Percentiles rank a stretch among this genome's conserved stretches.
phyloP scores from a whole-genome alignment of 2,888 invertebrate genomes.

The Xylocampa areola region DNA sequence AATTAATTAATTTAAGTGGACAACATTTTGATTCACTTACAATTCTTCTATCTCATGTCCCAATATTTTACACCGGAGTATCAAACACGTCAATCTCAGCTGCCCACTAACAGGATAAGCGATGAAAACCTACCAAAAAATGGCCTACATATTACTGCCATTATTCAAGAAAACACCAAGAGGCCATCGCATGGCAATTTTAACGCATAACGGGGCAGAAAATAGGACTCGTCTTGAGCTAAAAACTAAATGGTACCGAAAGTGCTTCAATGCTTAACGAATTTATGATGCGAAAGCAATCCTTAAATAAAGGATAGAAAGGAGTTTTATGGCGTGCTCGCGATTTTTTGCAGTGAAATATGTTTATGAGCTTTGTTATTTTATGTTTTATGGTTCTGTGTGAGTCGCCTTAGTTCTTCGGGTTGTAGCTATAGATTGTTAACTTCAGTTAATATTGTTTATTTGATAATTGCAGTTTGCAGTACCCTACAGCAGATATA shows the following conservation, averaged over 20 bases:
- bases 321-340: conserved; percentile 67
- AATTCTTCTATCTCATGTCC: too few species aligned
- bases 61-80: not conserved
- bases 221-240: conserved; percentile 67
- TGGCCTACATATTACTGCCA: conserved; percentile 54
- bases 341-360: conserved; percentile 51
- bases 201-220: conserved; percentile 75
- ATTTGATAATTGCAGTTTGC: too few species aligned
- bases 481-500: too few species aligned
- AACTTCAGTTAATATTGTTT: too few species aligned
- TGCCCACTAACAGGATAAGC: conserved; percentile 16
- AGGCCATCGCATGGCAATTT: conserved; percentile 68
- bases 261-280: conserved; percentile 70
- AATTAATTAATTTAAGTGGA: too few species aligned
- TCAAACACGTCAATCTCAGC: conserved; percentile 22
- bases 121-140: conserved; percentile 44
- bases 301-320: conserved; percentile 71
- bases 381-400: conserved; percentile 41
- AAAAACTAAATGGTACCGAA: conserved; percentile 69
- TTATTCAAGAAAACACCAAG: conserved; percentile 66
- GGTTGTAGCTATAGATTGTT: too few species aligned
- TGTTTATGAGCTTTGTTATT: conserved; percentile 41
- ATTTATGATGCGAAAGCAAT: conserved; percentile 75
- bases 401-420: conserved; percentile 14
- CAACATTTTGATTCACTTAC: too few species aligned